phyloP scores from a whole-genome alignment of 2,888 invertebrate species.

The Drosophila niveifrons region DNA sequence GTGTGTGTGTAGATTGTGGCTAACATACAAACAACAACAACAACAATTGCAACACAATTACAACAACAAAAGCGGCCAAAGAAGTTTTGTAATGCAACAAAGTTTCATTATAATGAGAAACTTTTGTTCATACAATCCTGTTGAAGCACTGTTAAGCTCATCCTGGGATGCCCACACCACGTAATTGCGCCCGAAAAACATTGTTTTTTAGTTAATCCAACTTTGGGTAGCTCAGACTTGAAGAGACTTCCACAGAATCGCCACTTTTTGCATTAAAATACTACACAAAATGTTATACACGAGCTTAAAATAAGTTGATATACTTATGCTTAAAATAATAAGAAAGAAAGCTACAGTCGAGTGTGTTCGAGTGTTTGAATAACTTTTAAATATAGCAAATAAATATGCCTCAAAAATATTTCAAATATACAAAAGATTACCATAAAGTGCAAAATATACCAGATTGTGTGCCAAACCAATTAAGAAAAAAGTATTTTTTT shows the following conservation, averaged over 20 bases:
- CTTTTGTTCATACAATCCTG: constrained; percentile 70
- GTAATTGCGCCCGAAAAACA: constrained; percentile 26
- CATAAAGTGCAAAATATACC: no score
- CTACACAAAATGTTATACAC: neutral
- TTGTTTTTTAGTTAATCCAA: constrained; percentile 37
- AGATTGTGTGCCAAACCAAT: no score
- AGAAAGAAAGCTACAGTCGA: no score
- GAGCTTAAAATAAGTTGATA: neutral
- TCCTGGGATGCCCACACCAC: constrained; percentile 25
- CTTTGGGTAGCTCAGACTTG: constrained; percentile 25
- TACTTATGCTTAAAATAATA: no score
- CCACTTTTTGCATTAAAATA: neutral
- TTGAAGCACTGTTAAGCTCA: constrained; percentile 11
- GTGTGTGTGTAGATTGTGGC: constrained; percentile 27
- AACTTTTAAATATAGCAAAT: no score
- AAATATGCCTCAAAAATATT: no score
- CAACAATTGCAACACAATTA: constrained; percentile 30
- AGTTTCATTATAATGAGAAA: constrained; percentile 80
- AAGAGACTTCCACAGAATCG: constrained; percentile 13
- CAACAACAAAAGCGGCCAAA: constrained; percentile 39
- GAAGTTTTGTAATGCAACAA: constrained; percentile 67
- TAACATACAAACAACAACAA: constrained; percentile 41
- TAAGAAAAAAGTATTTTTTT: no score
- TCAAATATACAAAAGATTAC: no score
- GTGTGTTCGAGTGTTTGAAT: no score